Conservation (phyloP, 2,888 invertebrate species). For the Rhogogaster chlorosoma region DNA sequence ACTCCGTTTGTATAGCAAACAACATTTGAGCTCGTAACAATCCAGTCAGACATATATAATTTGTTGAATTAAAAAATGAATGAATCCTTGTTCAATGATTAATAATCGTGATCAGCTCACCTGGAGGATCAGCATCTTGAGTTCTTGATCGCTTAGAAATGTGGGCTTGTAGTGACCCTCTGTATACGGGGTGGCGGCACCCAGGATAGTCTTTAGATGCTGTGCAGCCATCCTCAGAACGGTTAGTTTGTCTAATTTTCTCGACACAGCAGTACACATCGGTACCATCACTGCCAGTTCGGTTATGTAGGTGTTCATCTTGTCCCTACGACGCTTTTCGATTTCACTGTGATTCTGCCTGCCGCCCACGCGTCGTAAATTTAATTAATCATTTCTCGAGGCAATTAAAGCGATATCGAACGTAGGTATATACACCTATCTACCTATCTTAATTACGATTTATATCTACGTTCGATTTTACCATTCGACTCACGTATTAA, state of each 20-base stretch:
- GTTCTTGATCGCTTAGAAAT: constrained; percentile 91
- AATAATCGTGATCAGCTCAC: constrained; percentile 74
- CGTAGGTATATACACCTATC: neutral
- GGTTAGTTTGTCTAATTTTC: constrained; percentile 96
- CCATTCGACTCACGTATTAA: neutral
- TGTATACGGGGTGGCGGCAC: constrained; percentile 87
- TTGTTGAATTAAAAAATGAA: neutral
- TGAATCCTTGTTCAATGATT: neutral
- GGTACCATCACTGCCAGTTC: constrained; percentile 95
- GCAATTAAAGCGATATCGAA: constrained; percentile 39
- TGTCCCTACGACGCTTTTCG: constrained; percentile 95
- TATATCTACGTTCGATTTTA: neutral
- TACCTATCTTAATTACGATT: neutral
- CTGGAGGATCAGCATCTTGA: constrained; percentile 91
- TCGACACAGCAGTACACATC: constrained; percentile 95
- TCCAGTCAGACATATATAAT: neutral
- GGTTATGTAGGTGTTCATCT: constrained; percentile 97
- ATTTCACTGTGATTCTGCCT: constrained; percentile 98
- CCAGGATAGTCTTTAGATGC: constrained; percentile 89
- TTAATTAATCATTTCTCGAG: constrained; percentile 57
- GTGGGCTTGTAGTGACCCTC: constrained; percentile 89
- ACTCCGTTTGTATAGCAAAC: neutral
- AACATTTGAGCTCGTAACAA: neutral
- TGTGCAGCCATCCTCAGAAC: constrained; percentile 95
- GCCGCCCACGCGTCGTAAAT: constrained; percentile 53